These are phyloP conservation scores for Cyprinodon diabolis DNA, from an alignment of 2,797 vertebrate species.

Conservation along the genomic window DNA sequence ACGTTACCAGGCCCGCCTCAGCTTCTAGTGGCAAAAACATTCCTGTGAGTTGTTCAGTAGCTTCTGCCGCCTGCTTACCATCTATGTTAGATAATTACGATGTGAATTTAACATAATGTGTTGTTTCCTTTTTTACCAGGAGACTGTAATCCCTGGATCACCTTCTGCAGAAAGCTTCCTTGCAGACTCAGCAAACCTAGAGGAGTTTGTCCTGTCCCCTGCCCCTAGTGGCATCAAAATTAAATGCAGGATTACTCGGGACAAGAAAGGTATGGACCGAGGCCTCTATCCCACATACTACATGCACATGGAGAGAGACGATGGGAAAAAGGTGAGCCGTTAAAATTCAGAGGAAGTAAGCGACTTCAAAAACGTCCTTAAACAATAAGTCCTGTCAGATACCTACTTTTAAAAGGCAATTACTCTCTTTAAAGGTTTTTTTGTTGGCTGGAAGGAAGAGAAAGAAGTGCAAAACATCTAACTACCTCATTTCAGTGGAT, in stretches of 20 bases:
- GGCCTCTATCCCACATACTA: slow-evolving; percentile 96
- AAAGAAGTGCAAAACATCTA: slow-evolving; percentile 98
- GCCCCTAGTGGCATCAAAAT: slow-evolving; percentile 89
- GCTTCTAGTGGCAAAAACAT: slow-evolving; percentile 85
- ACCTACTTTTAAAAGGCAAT: not conserved
- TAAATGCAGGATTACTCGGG: slow-evolving; percentile 91
- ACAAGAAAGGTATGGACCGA: slow-evolving; percentile 97
- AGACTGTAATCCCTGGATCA: slow-evolving; percentile 78
- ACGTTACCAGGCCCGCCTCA: slow-evolving; percentile 83
- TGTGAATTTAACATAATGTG: too few species aligned
- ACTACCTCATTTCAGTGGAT: slow-evolving; percentile 95
- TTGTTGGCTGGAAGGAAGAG: slow-evolving; percentile 95
- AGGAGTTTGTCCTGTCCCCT: slow-evolving; percentile 89
- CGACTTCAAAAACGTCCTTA: not conserved
- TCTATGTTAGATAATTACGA: not conserved
- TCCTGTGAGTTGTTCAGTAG: slow-evolving; percentile 73
- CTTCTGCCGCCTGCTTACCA: not conserved
- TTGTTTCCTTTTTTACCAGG: slow-evolving; percentile 66
- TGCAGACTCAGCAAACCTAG: slow-evolving; percentile 86
- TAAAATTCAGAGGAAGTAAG: not conserved
- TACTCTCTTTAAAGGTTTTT: slow-evolving; percentile 82
- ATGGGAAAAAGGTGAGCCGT: slow-evolving; percentile 86
- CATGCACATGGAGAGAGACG: slow-evolving; percentile 95
- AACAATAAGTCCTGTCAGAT: not conserved
- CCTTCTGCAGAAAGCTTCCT: slow-evolving; percentile 77